These are phyloP conservation scores for Athetis lepigone DNA, from an alignment of 2,888 invertebrate species.

Conservation along the genomic window DNA sequence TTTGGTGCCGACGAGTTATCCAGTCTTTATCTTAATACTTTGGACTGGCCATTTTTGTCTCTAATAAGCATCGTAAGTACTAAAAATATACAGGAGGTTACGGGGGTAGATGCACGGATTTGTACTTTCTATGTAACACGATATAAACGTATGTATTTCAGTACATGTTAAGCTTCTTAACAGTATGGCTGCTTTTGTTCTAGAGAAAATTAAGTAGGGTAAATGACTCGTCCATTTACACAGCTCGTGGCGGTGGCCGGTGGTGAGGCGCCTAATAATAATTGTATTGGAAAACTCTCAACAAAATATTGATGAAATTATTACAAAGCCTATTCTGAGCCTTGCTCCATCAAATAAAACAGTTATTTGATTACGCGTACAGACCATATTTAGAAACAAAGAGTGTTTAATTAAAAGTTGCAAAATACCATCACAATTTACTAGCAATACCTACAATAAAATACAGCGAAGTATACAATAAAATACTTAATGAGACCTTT, in stretches of 20 bases:
- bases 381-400: not conserved
- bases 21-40: not conserved
- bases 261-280: not conserved
- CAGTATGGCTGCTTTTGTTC: slow-evolving; percentile 38
- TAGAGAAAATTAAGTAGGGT: slow-evolving; percentile 5
- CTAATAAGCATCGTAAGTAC: slow-evolving; percentile 46
- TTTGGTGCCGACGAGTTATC: slow-evolving; percentile 2
- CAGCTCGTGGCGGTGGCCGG: too few relatives aligned
- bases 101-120: slow-evolving; percentile 66
- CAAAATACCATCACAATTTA: not conserved
- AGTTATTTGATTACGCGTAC: not conserved
- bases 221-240: not conserved
- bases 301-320: not conserved
- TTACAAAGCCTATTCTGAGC: not conserved
- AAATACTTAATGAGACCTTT: slow-evolving; percentile 16
- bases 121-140: slow-evolving; percentile 75
- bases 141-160: slow-evolving; percentile 61
- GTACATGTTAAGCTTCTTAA: slow-evolving; percentile 56
- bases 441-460: slow-evolving; percentile 23
- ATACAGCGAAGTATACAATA: slow-evolving; percentile 16
- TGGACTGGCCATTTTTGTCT: slow-evolving; percentile 37
- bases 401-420: not conserved
- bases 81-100: slow-evolving; percentile 58
- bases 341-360: not conserved
- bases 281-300: not conserved